phyloP scores from a whole-genome alignment of 2,888 invertebrate species.

The Hyposoter didymator region DNA sequence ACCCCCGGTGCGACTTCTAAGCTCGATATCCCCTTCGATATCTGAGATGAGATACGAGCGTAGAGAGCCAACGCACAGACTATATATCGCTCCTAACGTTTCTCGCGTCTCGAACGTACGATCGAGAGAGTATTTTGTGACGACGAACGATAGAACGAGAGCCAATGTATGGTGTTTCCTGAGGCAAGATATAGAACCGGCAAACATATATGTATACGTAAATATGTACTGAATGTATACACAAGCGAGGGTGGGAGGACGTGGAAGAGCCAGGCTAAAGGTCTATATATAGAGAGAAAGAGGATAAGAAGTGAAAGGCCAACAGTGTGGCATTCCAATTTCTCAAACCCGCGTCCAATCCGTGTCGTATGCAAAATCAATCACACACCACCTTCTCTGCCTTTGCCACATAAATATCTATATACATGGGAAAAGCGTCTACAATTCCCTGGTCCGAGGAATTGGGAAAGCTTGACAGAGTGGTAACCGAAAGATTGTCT shows the following conservation, averaged over 20 bases:
- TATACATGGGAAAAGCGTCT: slow-evolving; percentile 13
- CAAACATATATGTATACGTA: slow-evolving; percentile 55
- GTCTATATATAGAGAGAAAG: slow-evolving; percentile 48
- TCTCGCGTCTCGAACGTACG: slow-evolving; percentile 51
- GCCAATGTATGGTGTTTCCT: slow-evolving; percentile 55
- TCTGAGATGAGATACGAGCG: slow-evolving; percentile 73
- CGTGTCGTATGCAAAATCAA: slow-evolving; percentile 84
- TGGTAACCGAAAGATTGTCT: slow-evolving; percentile 39
- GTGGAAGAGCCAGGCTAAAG: slow-evolving; percentile 53
- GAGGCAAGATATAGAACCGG: slow-evolving; percentile 52
- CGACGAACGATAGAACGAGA: slow-evolving; percentile 56
- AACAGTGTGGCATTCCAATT: slow-evolving; percentile 82
- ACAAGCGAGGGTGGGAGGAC: slow-evolving; percentile 53
- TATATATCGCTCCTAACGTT: slow-evolving; percentile 35
- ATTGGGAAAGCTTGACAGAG: slow-evolving; percentile 36
- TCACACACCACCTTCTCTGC: slow-evolving; percentile 76
- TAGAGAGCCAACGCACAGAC: slow-evolving; percentile 55
- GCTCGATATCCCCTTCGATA: slow-evolving; percentile 73
- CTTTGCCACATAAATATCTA: slow-evolving; percentile 16
- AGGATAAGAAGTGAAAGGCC: slow-evolving; percentile 62
- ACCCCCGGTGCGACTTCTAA: slow-evolving; percentile 50
- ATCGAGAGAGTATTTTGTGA: slow-evolving; percentile 61
- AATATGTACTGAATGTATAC: slow-evolving; percentile 23
- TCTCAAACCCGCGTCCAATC: slow-evolving; percentile 84
- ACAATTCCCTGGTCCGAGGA: slow-evolving; percentile 12